Base-by-base conservation (phyloP, 2,888 invertebrate species). In the Steromphala cineraria region DNA sequence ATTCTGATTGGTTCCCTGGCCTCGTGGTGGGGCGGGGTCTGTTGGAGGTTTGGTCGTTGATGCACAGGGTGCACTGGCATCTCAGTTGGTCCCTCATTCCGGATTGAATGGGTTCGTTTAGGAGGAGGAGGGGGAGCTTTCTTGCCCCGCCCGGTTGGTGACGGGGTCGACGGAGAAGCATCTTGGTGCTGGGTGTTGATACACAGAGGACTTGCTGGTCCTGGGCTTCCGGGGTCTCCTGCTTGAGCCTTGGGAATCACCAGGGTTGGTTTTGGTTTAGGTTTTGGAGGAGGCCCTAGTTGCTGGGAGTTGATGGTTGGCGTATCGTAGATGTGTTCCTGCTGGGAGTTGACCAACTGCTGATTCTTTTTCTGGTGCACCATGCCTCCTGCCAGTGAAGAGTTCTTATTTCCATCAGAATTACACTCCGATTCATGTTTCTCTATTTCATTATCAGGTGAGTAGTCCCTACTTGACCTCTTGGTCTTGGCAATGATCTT, bases 71-170 rank as follows among this genome's bases (percentile, higher is more conserved):
- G 78, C 21, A 80, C 80, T 53, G 53, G 75, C 46, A 46, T 46
- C 46, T 46, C 46, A 36, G 80, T 79, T 53, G 86, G 71, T 28
- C 53, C 79, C 46, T 89, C 89, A 52, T 83, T 85, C 81, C 91
- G 92, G 56, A 94, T 92, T 19, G 94, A 94, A 86, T 94, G 91
- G 19, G 93, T 93, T 55, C 94, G 90, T 87, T 94, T 94, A 2
- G 94, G 94, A 8, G 94, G 94, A 2, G 94, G 94, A n/a, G 94
- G 94, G 10, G 94, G 93, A 0, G 93, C 92, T 24, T 91, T 89
- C 85, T 92, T 93, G 80, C 89, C 91, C 17, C 85, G 84, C n/a
- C 88, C 86, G 21, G 81, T 83, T 1, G 90, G 90, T 21, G 89
- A 90, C 10, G 86, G 83, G 31, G 85, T 78, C 19, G 83, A 84